Evolutionary conservation across 2,797 vertebrate species (phyloP), one percentile per base, ranked within the genome.

Genomic region (Alca torda): DNA sequence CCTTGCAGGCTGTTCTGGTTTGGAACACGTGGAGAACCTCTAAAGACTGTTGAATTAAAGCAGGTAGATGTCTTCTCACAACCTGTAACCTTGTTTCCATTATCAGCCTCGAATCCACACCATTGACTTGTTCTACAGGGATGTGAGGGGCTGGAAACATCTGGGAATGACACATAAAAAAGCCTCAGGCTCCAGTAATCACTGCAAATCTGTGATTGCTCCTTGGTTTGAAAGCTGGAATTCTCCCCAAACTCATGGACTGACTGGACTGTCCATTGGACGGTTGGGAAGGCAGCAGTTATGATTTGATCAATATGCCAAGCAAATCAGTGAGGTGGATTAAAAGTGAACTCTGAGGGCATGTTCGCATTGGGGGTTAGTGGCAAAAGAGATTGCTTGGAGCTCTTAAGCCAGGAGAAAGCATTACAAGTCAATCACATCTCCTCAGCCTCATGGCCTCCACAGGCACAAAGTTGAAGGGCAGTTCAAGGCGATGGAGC

Each of bases 401-500:
- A 87, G 78, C 57, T 89, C 26, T 46, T 60, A 64, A 77, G n/a
- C 63, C 59, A 84, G 37, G 23, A 73, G 41, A 77, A 90, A 48
- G 21, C 13, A 28, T 46, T 76, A 26, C 9, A 25, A 83, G 61
- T 45, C n/a, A 46, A 5, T 82, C 33, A 10, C 5, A 1, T 35
- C 48, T 90, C 63, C 68, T 88, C 65, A 54, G 68, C 79, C 65
- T 76, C 50, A 8, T 16, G 70, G 56, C 37, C 60, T 91, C 54
- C 33, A 6, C 30, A 26, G 79, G 54, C 61, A 76, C 25, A 20
- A 2, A 93, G 56, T 35, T 76, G 87, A 96, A 96, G 51, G 61
- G 53, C 78, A 78, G 73, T 90, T 94, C 75, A 78, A 87, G 65
- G 59, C 93, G 76, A 39, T 63, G 83, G 94, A 85, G n/a, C 83